phyloP scores from a whole-genome alignment of 30 jellyfish, hydroid and myxozoan species.

The Hydra vulgaris region DNA sequence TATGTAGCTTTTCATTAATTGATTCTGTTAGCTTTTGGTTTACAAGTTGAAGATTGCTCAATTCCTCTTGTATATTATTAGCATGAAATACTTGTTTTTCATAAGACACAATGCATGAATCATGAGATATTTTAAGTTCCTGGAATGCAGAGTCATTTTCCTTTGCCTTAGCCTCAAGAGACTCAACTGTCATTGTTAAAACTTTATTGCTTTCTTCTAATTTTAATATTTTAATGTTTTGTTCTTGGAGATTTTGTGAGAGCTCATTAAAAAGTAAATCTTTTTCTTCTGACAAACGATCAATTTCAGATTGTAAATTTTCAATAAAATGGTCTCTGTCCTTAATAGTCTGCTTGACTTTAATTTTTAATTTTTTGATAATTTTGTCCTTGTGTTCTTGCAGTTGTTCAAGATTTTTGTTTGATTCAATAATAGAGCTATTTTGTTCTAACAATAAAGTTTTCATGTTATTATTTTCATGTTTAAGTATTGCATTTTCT shows the following conservation, averaged over 20 bases:
- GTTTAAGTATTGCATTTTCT: slow-evolving; percentile 4
- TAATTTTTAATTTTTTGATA: slow-evolving; percentile 58
- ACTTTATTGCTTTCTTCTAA: slow-evolving; percentile 6
- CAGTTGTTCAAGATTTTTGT: slow-evolving; percentile 17
- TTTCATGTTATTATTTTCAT: slow-evolving; percentile 9
- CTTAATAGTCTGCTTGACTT: slow-evolving; percentile 58
- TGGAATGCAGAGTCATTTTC: slow-evolving; percentile 9
- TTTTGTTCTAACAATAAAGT: background rate
- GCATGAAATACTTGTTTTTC: background rate
- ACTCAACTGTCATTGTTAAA: slow-evolving; percentile 7
- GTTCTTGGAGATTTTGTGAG: slow-evolving; percentile 53
- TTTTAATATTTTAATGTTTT: slow-evolving; percentile 18
- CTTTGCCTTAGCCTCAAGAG: background rate
- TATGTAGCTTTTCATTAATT: background rate
- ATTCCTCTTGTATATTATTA: background rate
- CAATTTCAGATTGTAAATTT: slow-evolving; percentile 67
- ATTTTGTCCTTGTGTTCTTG: slow-evolving; percentile 53
- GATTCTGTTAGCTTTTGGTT: slow-evolving; percentile 1
- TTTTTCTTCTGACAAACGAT: slow-evolving; percentile 56
- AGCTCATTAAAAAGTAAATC: slow-evolving; percentile 64
- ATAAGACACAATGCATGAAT: background rate
- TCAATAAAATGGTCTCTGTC: slow-evolving; percentile 59
- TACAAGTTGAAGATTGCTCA: background rate
- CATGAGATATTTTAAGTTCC: background rate
- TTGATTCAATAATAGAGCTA: background rate